These are phyloP conservation scores for Cyanoliseus patagonus DNA, from an alignment of 2,113 vertebrate genomes.

Conservation along the genomic window DNA sequence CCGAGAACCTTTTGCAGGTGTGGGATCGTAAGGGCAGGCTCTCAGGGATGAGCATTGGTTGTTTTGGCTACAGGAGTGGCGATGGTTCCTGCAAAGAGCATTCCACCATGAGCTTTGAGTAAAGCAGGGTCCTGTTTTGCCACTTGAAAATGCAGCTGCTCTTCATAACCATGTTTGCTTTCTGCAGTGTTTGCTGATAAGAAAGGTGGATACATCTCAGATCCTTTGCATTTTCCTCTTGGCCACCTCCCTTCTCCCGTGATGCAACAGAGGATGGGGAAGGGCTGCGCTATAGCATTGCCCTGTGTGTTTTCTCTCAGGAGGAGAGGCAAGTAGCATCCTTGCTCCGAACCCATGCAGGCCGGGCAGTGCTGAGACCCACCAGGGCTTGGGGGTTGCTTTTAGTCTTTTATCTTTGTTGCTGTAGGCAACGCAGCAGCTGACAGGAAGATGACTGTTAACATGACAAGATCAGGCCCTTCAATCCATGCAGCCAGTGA, in stretches of 20 bases:
- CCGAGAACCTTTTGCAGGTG: neutral
- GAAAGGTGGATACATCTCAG: neutral
- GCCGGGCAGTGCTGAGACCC: neutral
- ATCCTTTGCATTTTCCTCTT: neutral
- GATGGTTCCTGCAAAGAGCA: neutral
- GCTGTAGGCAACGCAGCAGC: constrained; percentile 43
- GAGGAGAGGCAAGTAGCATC: neutral
- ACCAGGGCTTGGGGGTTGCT: neutral
- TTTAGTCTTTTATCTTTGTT: neutral
- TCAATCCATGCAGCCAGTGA: neutral
- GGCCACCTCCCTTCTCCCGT: constrained; percentile 20
- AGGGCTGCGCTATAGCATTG: neutral
- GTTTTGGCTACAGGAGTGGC: neutral
- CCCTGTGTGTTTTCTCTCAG: neutral
- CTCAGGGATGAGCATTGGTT: neutral
- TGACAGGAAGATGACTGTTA: constrained; percentile 51
- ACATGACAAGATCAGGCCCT: constrained; percentile 37
- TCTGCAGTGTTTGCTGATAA: neutral
- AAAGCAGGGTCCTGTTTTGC: neutral
- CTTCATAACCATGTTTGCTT: neutral
- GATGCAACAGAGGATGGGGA: neutral
- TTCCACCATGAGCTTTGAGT: neutral
- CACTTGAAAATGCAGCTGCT: neutral
- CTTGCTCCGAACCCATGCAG: neutral
- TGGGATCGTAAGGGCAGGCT: neutral